These are phyloP conservation scores for Metellina segmentata DNA, from an alignment of 2,888 invertebrate genomes.

Conservation along the genomic window DNA sequence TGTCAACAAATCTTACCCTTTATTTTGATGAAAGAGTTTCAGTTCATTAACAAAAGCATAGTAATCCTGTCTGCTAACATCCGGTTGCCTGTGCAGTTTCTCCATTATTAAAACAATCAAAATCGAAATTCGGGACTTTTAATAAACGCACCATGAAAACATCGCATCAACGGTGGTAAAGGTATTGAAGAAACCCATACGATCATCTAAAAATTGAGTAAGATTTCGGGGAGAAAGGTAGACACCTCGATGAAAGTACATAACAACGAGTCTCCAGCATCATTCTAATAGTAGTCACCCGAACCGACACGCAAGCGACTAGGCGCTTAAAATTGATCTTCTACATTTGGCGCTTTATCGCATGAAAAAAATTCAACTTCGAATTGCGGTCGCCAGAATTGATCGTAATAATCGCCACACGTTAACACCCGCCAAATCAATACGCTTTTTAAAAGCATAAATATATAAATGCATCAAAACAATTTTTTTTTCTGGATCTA, in stretches of 20 bases:
- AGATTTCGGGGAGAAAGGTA: background rate
- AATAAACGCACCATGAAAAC: constrained; percentile 45
- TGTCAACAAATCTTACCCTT: constrained; percentile 87
- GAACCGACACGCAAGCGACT: constrained; percentile 72
- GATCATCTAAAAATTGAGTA: constrained; percentile 50
- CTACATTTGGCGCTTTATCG: constrained; percentile 68
- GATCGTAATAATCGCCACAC: constrained; percentile 39
- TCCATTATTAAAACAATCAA: constrained; percentile 70
- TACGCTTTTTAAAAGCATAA: constrained; percentile 6
- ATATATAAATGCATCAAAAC: background rate
- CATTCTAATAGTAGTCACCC: constrained; percentile 53
- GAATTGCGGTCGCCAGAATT: constrained; percentile 8
- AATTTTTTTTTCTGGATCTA: background rate
- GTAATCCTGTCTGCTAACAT: constrained; percentile 89
- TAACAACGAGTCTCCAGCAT: constrained; percentile 46
- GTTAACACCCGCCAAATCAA: constrained; percentile 27
- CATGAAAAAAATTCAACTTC: constrained; percentile 5
- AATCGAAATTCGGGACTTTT: background rate
- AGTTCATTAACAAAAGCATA: constrained; percentile 91
- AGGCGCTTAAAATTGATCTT: background rate
- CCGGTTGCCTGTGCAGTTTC: constrained; percentile 86
- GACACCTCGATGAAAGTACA: constrained; percentile 15
- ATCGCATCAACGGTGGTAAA: constrained; percentile 19
- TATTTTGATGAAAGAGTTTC: constrained; percentile 93
- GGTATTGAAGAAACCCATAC: constrained; percentile 46